Base-by-base conservation (phyloP, 2,113 vertebrate species). In the Eudyptes chrysolophus region DNA sequence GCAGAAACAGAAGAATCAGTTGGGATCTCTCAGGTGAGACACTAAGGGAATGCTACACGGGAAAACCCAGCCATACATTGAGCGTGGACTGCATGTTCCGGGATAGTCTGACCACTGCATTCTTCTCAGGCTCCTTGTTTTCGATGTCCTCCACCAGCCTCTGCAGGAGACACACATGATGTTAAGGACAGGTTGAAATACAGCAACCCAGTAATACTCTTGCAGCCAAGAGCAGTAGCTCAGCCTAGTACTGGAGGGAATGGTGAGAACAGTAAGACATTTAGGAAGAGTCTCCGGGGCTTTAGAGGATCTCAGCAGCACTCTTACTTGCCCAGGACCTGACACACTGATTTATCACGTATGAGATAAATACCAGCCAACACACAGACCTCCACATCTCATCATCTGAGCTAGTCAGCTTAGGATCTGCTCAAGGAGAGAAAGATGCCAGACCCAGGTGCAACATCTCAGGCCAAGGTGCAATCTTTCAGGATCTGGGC, bases 81-180 rank as follows among this genome's bases (percentile, higher is more conserved):
- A 99, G 98, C 1, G 98, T 94, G 57, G 96, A 97, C 96, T 99
- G 99, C 89, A 99, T 92, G 2, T 99, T 99, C 72, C 95, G 97
- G 62, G 99, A 99, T 36, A 99, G 97, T 74, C 98, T 98, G 80
- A 98, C 57, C 30, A 98, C 86, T 7, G 92, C 86, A 0, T 98
- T 98, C 94, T 99, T 98, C 81, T 99, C 99, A 1, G 96, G 96
- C 62, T 98, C 99, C 64, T 99, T 99, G 76, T 98, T 97, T 78
- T 98, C 97, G 26, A 99, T 98, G 97, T 99, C 99, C 5, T 99
- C 98, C 55, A 98, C 97, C 84, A 99, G 97, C 88, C 99, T 99
- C 99, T 99, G 96, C 58, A 94, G 70, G 51, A 90, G 71, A 94
- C 21, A 94, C 40, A 96, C 2, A 10, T 2, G 30, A n/a, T 30